Evolutionary conservation across 2,797 vertebrate genomes (phyloP).

Genomic region (Sebastes hubbsi): DNA sequence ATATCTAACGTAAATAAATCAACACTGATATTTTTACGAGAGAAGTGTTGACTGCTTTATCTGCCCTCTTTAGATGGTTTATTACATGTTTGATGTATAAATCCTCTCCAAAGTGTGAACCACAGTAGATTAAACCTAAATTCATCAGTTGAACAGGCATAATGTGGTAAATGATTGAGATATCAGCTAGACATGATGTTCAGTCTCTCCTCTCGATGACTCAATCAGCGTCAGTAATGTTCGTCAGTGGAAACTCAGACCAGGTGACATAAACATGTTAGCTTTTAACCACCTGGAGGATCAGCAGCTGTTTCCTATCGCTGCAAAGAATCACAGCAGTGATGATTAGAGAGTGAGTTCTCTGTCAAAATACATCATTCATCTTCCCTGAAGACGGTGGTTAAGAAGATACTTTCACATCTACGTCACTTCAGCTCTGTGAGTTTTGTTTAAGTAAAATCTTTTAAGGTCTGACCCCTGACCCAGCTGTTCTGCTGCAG

Average conservation of each 20-base stretch:
- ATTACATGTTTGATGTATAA: neutral
- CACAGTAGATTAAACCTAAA: neutral
- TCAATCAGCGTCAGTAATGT: neutral
- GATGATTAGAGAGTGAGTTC: neutral
- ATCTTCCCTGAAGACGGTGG: neutral
- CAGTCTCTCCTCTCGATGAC: conserved; percentile 20
- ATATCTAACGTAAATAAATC: neutral
- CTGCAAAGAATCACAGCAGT: neutral
- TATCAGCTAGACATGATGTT: neutral
- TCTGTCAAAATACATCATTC: conserved; percentile 16
- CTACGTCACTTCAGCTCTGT: neutral
- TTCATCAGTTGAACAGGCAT: neutral
- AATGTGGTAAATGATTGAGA: neutral
- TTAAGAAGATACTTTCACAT: neutral
- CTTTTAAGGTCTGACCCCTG: neutral
- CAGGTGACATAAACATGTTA: conserved; percentile 9
- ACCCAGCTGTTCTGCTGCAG: neutral
- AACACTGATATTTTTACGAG: neutral
- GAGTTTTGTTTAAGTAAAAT: neutral
- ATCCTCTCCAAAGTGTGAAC: neutral
- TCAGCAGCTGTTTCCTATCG: conserved; percentile 47
- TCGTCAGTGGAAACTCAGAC: conserved; percentile 17
- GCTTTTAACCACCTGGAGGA: conserved; percentile 22
- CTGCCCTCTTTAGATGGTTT: neutral
- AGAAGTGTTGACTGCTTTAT: neutral